These are phyloP conservation scores for Tachyglossus aculeatus DNA, from an alignment of 2,797 vertebrate species.

Conservation along the genomic window DNA sequence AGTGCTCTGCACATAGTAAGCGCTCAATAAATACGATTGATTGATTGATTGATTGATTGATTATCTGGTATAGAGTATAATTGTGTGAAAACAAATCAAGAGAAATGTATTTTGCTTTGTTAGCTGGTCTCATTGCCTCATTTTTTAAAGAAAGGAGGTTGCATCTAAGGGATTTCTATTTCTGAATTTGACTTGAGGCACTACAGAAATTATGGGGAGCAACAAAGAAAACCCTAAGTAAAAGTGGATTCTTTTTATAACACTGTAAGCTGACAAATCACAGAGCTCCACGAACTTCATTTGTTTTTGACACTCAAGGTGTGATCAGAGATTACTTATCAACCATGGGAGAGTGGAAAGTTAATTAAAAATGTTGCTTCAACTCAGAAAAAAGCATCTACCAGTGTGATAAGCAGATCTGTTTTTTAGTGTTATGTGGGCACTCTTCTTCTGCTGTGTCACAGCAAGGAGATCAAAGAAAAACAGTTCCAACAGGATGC, in stretches of 20 bases:
- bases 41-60: no score
- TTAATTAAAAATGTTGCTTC: constrained; percentile 74
- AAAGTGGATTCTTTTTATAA: constrained; percentile 66
- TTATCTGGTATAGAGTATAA: no score
- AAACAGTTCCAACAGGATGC: neutral
- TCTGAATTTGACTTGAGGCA: constrained; percentile 54
- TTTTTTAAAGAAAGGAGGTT: no score
- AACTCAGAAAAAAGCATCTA: constrained; percentile 65
- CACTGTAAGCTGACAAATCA: constrained; percentile 56
- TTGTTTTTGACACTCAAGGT: constrained; percentile 70
- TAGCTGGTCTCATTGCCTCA: no score
- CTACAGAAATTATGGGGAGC: constrained; percentile 42
- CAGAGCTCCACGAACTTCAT: constrained; percentile 49
- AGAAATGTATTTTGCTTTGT: no score
- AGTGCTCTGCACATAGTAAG: no score
- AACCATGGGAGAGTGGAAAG: constrained; percentile 69
- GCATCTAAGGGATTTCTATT: constrained; percentile 20
- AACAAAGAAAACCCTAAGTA: constrained; percentile 60
- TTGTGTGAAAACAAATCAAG: no score
- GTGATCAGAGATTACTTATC: constrained; percentile 73
- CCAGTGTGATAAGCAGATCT: constrained; percentile 53
- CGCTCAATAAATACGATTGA: no score
- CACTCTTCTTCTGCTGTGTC: constrained; percentile 43
- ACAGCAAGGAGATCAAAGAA: constrained; percentile 49
- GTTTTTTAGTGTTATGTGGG: constrained; percentile 29